phyloP scores from a whole-genome alignment of 2,888 invertebrate species.

The Lissonota sp. region DNA sequence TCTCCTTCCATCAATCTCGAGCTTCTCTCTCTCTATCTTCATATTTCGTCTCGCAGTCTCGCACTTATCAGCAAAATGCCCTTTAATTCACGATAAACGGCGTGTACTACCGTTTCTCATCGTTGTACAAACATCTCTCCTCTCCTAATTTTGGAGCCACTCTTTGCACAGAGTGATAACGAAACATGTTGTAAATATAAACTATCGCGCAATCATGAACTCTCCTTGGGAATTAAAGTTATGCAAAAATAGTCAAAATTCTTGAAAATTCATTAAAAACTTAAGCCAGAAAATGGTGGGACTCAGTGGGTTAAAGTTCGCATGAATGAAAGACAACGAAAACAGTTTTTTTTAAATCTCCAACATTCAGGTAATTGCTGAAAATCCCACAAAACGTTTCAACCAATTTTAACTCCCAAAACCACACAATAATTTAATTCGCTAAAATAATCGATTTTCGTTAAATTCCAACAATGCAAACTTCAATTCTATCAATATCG shows the following conservation, averaged over 20 bases:
- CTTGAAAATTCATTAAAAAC: neutral
- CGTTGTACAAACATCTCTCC: constrained; percentile 44
- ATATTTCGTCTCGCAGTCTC: constrained; percentile 27
- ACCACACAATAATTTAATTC: no score
- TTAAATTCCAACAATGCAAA: no score
- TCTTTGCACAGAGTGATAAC: constrained; percentile 26
- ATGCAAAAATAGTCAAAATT: constrained; percentile 11
- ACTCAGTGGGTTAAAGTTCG: no score
- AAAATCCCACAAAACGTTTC: no score
- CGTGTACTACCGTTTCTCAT: constrained; percentile 41
- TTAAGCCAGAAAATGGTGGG: no score
- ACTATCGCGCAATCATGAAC: neutral
- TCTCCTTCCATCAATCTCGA: constrained; percentile 22
- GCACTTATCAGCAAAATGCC: constrained; percentile 45
- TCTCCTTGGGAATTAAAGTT: neutral
- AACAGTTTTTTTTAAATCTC: no score
- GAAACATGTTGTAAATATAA: constrained; percentile 1
- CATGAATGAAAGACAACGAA: no score
- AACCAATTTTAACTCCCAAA: no score
- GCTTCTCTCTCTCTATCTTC: constrained; percentile 12
- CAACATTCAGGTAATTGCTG: no score
- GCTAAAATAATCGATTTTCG: no score
- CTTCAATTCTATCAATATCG: neutral
- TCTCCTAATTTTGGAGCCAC: neutral
- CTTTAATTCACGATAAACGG: constrained; percentile 18